phyloP scores from a whole-genome alignment of 1,140 invertebrate genomes.

The Diorhabda sublineata region DNA sequence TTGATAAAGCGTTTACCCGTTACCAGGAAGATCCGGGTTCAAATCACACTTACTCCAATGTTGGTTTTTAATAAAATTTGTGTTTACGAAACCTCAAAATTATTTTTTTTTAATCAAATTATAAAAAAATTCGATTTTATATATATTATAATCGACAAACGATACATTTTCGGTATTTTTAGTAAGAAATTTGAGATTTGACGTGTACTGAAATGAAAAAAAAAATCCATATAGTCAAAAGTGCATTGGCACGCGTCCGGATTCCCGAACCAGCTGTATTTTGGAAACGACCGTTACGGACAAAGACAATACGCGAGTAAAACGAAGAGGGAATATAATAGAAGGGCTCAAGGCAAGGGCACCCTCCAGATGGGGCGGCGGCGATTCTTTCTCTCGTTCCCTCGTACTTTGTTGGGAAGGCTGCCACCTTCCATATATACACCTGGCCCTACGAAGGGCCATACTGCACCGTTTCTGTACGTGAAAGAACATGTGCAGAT shows the following conservation, averaged over 20 bases:
- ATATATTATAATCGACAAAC: no score
- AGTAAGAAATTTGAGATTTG: no score
- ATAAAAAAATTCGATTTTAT: no score
- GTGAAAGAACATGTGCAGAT: conserved; percentile 32
- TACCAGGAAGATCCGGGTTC: no score
- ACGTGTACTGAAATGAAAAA: no score
- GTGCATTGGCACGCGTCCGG: conserved; percentile 29
- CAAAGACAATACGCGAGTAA: not conserved
- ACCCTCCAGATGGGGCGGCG: conserved; percentile 23
- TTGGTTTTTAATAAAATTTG: no score
- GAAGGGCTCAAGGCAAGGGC: conserved; percentile 12
- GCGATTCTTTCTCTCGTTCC: conserved; percentile 4
- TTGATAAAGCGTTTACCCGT: no score
- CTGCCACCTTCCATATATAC: conserved; percentile 3
- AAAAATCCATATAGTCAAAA: not conserved
- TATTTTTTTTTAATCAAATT: no score
- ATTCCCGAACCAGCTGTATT: conserved; percentile 29
- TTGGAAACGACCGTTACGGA: conserved; percentile 31
- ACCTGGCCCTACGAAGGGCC: conserved; percentile 23
- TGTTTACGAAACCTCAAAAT: no score
- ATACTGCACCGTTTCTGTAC: conserved; percentile 9
- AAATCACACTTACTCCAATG: no score
- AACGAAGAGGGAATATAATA: not conserved
- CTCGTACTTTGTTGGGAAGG: not conserved
- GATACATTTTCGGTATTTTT: no score